These are phyloP conservation scores for Plagiodera versicolora DNA, from an alignment of 2,888 invertebrate genomes.

Conservation along the genomic window DNA sequence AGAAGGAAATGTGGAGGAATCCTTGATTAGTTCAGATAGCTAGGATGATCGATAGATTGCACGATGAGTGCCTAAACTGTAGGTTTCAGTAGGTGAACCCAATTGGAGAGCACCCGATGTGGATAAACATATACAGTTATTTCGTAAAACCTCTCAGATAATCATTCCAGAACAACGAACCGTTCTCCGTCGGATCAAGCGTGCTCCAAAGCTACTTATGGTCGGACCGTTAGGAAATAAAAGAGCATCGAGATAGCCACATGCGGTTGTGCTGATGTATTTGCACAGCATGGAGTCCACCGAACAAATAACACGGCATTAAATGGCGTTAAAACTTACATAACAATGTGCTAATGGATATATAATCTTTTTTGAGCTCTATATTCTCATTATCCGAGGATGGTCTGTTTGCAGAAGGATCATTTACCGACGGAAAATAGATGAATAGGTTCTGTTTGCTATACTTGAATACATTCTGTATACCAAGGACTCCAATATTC, in stretches of 20 bases:
- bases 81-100: too few relatives aligned
- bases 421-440: too few relatives aligned
- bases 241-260: slow-evolving; percentile 35
- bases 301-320: slow-evolving; percentile 33
- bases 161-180: neutral
- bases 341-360: slow-evolving; percentile 16
- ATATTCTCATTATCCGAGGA: neutral
- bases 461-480: too few relatives aligned
- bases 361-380: slow-evolving; percentile 1
- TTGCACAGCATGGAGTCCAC: slow-evolving; percentile 47
- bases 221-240: slow-evolving; percentile 27
- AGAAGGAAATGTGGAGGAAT: too few relatives aligned
- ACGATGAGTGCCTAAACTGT: too few relatives aligned
- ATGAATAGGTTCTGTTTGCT: too few relatives aligned
- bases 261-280: slow-evolving; percentile 47
- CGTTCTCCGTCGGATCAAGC: slow-evolving; percentile 20
- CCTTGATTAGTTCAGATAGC: too few relatives aligned
- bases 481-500: too few relatives aligned
- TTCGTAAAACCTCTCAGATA: neutral
- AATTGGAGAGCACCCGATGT: too few relatives aligned
- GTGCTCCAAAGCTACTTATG: slow-evolving; percentile 23
- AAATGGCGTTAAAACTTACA: slow-evolving; percentile 31
- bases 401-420: neutral
- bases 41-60: too few relatives aligned
- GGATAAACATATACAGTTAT: too few relatives aligned